phyloP scores from a whole-genome alignment of 2,888 invertebrate genomes.

The Smittia aterrima region DNA sequence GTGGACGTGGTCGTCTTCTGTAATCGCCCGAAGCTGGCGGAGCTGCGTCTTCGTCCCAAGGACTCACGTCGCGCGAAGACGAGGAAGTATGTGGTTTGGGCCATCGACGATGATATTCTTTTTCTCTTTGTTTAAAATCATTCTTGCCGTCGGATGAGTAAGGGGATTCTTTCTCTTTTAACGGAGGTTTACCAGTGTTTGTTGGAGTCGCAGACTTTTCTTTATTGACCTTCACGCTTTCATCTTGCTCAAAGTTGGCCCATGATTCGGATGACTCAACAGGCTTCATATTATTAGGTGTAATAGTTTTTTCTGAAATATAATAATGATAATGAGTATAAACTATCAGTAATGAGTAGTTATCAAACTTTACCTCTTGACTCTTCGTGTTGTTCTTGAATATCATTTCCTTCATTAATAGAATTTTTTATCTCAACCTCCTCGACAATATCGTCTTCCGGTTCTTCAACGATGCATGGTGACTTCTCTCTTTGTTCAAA shows the following conservation, averaged over 20 bases:
- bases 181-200: conserved; percentile 46
- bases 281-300: conserved; percentile 36
- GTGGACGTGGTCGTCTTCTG: conserved; percentile 50
- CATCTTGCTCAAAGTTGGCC: conserved; percentile 59
- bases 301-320: conserved; percentile 35
- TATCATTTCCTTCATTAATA: not conserved
- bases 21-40: conserved; percentile 50
- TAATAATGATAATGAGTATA: not conserved
- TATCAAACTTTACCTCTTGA: not conserved
- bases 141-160: conserved; percentile 78
- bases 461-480: too few relatives aligned
- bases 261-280: conserved; percentile 56
- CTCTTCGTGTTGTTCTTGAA: not conserved
- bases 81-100: conserved; percentile 66
- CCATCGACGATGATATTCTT: conserved; percentile 56
- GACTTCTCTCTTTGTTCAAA: not conserved
- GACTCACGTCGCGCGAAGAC: conserved; percentile 73
- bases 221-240: not conserved
- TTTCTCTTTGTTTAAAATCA: conserved; percentile 55
- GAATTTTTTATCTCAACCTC: not conserved
- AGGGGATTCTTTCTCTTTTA: conserved; percentile 62
- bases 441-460: not conserved
- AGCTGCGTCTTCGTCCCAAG: conserved; percentile 73
- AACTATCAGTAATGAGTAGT: not conserved
- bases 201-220: conserved; percentile 42